phyloP scores from a whole-genome alignment of 2,113 vertebrate genomes.

The Ailurus styani region DNA sequence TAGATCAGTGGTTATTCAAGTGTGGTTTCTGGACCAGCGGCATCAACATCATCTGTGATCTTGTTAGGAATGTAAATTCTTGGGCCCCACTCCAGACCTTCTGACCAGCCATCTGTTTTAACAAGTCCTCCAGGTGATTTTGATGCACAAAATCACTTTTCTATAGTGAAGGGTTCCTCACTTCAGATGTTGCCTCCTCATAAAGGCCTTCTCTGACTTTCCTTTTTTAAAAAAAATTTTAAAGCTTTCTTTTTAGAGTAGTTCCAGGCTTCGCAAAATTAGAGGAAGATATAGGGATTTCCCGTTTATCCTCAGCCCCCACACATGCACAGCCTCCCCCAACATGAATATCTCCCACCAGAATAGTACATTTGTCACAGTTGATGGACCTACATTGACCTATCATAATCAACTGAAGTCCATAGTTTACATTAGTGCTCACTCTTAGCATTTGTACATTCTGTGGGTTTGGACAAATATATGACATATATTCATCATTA shows the following conservation, averaged over 20 bases:
- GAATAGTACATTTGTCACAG: background rate
- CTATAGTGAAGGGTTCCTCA: background rate
- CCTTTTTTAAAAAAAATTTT: background rate
- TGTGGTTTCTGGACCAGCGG: background rate
- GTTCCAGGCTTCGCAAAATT: background rate
- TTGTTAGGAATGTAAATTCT: background rate
- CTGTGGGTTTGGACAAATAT: background rate
- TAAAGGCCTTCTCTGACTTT: background rate
- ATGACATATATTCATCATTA: background rate
- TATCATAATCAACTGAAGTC: background rate
- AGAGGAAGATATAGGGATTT: background rate
- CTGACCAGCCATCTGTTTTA: background rate
- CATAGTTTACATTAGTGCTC: background rate
- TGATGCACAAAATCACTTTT: background rate
- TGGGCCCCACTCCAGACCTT: background rate
- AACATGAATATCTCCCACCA: background rate
- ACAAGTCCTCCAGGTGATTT: background rate
- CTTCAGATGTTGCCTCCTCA: background rate
- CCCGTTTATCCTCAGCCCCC: background rate
- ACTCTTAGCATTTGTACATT: background rate
- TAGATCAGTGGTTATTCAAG: background rate
- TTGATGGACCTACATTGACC: background rate
- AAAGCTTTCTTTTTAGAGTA: background rate
- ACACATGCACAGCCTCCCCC: background rate
- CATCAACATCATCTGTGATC: background rate